These are phyloP conservation scores for Leucopternis melanops DNA, from an alignment of 2,113 vertebrate genomes.

Conservation along the genomic window DNA sequence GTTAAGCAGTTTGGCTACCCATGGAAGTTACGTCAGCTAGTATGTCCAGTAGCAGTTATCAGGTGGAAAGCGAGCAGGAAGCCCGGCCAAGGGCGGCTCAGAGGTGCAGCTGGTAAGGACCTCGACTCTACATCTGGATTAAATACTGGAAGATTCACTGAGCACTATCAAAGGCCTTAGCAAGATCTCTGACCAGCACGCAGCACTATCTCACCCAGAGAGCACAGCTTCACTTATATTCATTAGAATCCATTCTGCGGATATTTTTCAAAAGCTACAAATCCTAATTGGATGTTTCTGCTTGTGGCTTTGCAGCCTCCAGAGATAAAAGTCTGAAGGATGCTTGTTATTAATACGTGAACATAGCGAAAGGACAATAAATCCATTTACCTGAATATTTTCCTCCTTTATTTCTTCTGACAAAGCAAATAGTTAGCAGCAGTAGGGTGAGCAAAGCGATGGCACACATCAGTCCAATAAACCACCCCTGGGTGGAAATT, in stretches of 20 bases:
- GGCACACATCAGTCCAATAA: constrained; percentile 96
- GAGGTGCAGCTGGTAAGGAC: not conserved
- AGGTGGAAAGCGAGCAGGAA: not conserved
- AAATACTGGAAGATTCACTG: not conserved
- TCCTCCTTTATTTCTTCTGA: constrained; percentile 94
- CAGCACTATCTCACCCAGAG: not conserved
- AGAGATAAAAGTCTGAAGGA: constrained; percentile 11
- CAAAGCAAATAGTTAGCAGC: constrained; percentile 89
- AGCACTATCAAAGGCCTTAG: not conserved
- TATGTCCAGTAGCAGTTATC: not conserved
- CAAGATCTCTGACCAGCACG: not conserved
- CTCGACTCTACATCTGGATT: not conserved
- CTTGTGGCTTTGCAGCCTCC: not conserved
- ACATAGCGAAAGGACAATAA: not conserved
- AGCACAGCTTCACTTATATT: not conserved
- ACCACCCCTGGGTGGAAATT: constrained; percentile 94
- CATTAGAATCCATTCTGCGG: not conserved
- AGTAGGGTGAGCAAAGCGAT: constrained; percentile 89
- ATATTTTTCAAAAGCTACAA: constrained; percentile 25
- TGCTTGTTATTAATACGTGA: not conserved
- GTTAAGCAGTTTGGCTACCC: not conserved
- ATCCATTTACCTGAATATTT: constrained; percentile 90
- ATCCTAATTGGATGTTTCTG: constrained; percentile 19
- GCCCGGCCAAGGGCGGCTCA: not conserved
- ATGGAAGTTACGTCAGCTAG: not conserved